Percentiles rank a stretch among this genome's conserved stretches.
Evolutionary conservation across 2,888 invertebrate species (phyloP).

Genomic region (Tetropium fuscum): DNA sequence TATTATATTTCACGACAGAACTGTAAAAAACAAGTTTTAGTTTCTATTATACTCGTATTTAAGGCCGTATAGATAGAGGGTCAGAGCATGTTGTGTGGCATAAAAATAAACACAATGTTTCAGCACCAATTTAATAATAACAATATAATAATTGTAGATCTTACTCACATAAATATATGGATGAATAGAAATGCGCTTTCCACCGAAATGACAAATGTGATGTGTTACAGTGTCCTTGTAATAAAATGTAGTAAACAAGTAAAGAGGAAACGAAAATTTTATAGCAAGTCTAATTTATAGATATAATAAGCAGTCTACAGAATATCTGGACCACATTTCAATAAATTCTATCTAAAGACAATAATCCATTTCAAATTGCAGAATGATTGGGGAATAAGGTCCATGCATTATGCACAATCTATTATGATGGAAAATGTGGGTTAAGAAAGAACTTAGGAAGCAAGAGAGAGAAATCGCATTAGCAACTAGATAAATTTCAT

Average conservation of each 20-base stretch:
- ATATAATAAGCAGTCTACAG: conserved; percentile 13
- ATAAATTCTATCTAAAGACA: conserved; percentile 7
- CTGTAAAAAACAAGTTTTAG: neutral
- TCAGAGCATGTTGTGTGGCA: conserved; percentile 20
- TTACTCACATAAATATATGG: neutral
- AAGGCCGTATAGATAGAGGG: neutral
- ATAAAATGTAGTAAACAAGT: too few species aligned
- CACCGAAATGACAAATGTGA: too few species aligned
- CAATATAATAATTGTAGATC: too few species aligned
- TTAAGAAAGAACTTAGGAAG: conserved; percentile 3
- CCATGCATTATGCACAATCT: too few species aligned
- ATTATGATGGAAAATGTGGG: too few species aligned
- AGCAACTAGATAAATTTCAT: too few species aligned
- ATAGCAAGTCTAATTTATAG: conserved; percentile 12
- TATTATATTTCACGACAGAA: too few species aligned
- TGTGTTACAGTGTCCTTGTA: too few species aligned
- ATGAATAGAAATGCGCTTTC: too few species aligned
- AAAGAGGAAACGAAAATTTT: conserved; percentile 11
- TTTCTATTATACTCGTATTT: neutral
- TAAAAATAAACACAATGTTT: neutral
- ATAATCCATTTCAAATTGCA: conserved; percentile 13
- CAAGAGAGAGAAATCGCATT: neutral
- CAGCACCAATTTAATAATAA: neutral
- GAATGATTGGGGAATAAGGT: too few species aligned
- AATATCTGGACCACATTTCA: conserved; percentile 11